These are phyloP conservation scores for Mayetiola destructor DNA, from an alignment of 2,888 invertebrate species.

Conservation along the genomic window DNA sequence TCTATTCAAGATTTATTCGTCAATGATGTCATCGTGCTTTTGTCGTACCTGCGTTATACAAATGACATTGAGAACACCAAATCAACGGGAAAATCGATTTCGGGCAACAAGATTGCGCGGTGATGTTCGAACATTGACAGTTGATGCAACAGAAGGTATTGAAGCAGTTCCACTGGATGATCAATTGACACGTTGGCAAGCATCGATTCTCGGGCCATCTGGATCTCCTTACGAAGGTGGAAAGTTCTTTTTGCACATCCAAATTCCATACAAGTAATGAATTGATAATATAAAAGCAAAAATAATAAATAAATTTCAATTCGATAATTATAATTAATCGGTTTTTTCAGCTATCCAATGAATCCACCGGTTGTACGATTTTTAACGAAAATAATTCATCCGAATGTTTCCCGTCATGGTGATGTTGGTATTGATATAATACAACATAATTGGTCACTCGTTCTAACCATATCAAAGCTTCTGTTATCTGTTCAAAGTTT, in stretches of 20 bases:
- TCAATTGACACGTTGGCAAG: conserved; percentile 67
- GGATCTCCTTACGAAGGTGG: conserved; percentile 93
- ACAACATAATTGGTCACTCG: conserved; percentile 92
- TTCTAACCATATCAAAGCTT: conserved; percentile 78
- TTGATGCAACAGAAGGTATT: conserved; percentile 34
- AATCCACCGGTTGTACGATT: conserved; percentile 82
- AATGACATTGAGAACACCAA: conserved; percentile 57
- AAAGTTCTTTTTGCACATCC: conserved; percentile 76
- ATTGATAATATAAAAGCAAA: too few relatives aligned
- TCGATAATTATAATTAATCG: too few relatives aligned
- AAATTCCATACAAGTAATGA: conserved; percentile 68
- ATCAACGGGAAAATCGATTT: conserved; percentile 65
- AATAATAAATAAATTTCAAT: too few relatives aligned
- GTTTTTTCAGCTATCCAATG: conserved; percentile 66
- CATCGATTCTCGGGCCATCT: conserved; percentile 77
- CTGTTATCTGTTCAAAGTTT: conserved; percentile 77
- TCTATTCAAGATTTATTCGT: conserved; percentile 43
- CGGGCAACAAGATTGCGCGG: conserved; percentile 56
- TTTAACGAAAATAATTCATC: conserved; percentile 84
- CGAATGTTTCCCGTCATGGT: conserved; percentile 87
- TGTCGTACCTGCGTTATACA: conserved; percentile 78
- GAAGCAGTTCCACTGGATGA: conserved; percentile 34
- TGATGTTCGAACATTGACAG: conserved; percentile 43
- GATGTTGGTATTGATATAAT: conserved; percentile 93
- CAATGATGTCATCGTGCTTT: conserved; percentile 61